A percentile compares a stretch with the other conserved stretches of the same genome.
Conservation (phyloP, 1,140 invertebrate genomes). For the Portunus trituberculatus region DNA sequence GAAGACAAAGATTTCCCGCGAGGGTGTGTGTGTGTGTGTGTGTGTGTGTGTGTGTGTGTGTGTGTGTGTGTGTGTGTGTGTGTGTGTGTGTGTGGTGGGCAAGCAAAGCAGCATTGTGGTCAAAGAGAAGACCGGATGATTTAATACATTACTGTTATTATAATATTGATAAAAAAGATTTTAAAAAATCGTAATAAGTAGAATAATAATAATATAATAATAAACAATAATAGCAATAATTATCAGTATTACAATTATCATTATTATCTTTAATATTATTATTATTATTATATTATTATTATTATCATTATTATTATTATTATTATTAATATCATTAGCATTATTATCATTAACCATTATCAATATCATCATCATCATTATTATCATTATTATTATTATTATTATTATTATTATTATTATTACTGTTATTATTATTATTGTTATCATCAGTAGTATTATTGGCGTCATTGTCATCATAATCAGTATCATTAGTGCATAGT, state of each 20-base stretch:
- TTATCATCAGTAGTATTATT: too few relatives aligned
- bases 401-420: too few relatives aligned
- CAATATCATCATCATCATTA: too few relatives aligned
- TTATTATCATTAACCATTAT: not conserved
- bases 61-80: slow-evolving; percentile 43
- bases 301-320: not conserved
- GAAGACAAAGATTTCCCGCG: not conserved
- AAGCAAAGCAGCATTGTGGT: not conserved
- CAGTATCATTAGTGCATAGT: too few relatives aligned
- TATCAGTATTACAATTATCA: not conserved
- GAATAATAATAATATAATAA: not conserved
- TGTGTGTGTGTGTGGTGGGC: slow-evolving; percentile 17
- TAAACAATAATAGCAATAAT: not conserved
- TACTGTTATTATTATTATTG: too few relatives aligned
- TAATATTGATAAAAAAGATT: too few relatives aligned
- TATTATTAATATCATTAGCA: not conserved
- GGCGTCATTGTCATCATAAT: too few relatives aligned
- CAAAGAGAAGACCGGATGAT: too few relatives aligned
- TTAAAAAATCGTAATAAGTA: not conserved
- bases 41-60: slow-evolving; percentile 43
- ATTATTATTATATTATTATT: not conserved
- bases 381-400: too few relatives aligned
- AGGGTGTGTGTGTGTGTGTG: slow-evolving; percentile 37
- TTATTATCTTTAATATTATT: not conserved
- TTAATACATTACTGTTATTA: too few relatives aligned